Conservation (phyloP, 2,797 vertebrate species). For the Catharus ustulatus region DNA sequence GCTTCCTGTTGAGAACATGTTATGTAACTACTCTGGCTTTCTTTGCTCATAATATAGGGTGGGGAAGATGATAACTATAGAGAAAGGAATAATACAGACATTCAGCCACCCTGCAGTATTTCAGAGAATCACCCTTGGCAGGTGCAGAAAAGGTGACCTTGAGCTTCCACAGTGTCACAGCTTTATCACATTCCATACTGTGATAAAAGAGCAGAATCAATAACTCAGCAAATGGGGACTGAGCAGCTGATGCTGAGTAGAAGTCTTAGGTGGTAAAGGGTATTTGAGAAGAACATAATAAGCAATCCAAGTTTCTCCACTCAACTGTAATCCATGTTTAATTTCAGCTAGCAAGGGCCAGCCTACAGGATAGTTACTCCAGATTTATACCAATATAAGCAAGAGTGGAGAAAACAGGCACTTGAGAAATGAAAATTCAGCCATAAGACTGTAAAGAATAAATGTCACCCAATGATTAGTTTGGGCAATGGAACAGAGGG, state of each 20-base stretch:
- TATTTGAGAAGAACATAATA: not conserved
- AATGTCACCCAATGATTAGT: not conserved
- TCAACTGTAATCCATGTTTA: not conserved
- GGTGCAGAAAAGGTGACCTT: not conserved
- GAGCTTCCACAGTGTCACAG: not conserved
- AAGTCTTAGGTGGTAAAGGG: not conserved
- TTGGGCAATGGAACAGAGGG: not conserved
- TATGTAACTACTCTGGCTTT: constrained; percentile 18
- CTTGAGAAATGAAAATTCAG: not conserved
- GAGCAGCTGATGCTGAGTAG: not conserved
- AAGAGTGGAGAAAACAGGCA: not conserved
- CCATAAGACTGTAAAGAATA: not conserved
- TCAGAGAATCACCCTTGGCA: not conserved
- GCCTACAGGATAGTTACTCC: not conserved
- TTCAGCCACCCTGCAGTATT: not conserved
- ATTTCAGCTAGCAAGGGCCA: not conserved
- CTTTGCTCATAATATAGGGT: not conserved
- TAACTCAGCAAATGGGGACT: not conserved
- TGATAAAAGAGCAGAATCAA: constrained; percentile 8
- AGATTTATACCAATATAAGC: not conserved
- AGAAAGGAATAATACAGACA: not conserved
- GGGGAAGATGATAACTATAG: not conserved
- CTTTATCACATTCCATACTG: not conserved
- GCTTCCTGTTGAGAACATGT: not conserved
- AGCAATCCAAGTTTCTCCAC: not conserved